Percentiles rank a stretch among this genome's conserved stretches.
Evolutionary conservation across 1,140 invertebrate species (phyloP).

Genomic region (Hestina assimilis): DNA sequence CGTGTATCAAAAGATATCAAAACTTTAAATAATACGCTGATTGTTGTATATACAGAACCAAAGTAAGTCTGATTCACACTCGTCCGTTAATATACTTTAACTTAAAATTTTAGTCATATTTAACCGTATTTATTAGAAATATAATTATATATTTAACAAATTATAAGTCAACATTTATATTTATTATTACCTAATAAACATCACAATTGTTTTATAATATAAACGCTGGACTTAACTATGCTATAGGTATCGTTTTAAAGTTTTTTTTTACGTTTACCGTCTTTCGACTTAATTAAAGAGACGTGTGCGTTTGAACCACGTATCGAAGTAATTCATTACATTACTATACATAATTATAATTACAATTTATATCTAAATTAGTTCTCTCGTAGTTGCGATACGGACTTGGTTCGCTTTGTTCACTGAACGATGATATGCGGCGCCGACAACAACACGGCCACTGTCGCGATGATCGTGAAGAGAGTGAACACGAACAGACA

Average conservation of each 20-base stretch:
- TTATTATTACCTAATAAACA: constrained; percentile 70
- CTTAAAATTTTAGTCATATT: constrained; percentile 46
- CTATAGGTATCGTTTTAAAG: constrained; percentile 44
- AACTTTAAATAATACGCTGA: constrained; percentile 23
- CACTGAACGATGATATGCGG: constrained; percentile 97
- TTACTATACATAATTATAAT: constrained; percentile 53
- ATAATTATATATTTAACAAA: constrained; percentile 70
- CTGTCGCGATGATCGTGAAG: constrained; percentile 97
- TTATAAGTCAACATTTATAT: constrained; percentile 68
- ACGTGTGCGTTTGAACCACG: constrained; percentile 72
- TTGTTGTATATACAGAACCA: constrained; percentile 32
- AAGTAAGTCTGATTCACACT: constrained; percentile 30
- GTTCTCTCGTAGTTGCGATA: constrained; percentile 59
- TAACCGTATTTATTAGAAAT: constrained; percentile 57
- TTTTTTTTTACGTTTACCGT: constrained; percentile 56
- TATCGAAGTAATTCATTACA: constrained; percentile 36
- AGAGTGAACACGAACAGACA: constrained; percentile 98
- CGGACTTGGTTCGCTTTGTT: constrained; percentile 44
- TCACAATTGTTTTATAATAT: constrained; percentile 67
- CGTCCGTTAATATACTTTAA: constrained; percentile 33
- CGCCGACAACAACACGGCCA: constrained; percentile 94
- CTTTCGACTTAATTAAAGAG: constrained; percentile 61
- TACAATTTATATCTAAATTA: constrained; percentile 56
- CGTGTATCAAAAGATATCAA: constrained; percentile 29
- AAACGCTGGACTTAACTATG: constrained; percentile 58